Base-by-base conservation (phyloP, 64 coral and sea anemone species). In the Exaiptasia diaphana region DNA sequence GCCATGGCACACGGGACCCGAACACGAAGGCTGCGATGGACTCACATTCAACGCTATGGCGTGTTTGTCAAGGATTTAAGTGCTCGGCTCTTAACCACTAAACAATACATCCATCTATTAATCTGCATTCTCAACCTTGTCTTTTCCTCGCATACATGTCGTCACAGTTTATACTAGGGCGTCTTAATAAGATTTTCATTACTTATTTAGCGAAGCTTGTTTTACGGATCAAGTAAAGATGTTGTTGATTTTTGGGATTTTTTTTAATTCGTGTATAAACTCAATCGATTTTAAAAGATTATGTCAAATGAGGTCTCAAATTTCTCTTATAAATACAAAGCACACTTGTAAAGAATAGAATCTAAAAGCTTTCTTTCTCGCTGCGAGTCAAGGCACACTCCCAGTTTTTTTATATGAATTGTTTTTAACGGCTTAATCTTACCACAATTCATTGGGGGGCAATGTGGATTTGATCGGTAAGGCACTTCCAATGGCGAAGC, bases 321-420 rank as follows among this genome's bases (percentile, higher is more conserved):
- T 65, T 65, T 65, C 61, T 35, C 61, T 65, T 18, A 18, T 65
- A 65, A 61, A 65, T 36, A 65, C 61, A 65, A 65, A 35, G 38
- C 32, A 11, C 38, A 35, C 61, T 65, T 33, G 5, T 35, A 28
- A 36, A 65, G 61, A 37, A 37, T 4, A 10, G 10, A 1, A 65
- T 4, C 61, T 65, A 65, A 65, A 65, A 65, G 61, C 61, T 24
- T 65, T 36, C 5, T 13, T 20, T 65, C 38, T 33, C 32, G 61
- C 43, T 46, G 5, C 6, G 15, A 46, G 5, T 46, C 43, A 46
- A 65, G 61, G 61, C 61, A 65, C 61, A 65, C 61, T 65, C 30
- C 61, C n/a, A n/a, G n/a, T n/a, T 28, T 35, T 65, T 65, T 37
- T 38, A 18, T 35, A 35, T 65, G 18, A 35, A 65, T 65, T 65